Conservation (phyloP, 2,888 invertebrate genomes). For the Rotaria magnacalcarata region DNA sequence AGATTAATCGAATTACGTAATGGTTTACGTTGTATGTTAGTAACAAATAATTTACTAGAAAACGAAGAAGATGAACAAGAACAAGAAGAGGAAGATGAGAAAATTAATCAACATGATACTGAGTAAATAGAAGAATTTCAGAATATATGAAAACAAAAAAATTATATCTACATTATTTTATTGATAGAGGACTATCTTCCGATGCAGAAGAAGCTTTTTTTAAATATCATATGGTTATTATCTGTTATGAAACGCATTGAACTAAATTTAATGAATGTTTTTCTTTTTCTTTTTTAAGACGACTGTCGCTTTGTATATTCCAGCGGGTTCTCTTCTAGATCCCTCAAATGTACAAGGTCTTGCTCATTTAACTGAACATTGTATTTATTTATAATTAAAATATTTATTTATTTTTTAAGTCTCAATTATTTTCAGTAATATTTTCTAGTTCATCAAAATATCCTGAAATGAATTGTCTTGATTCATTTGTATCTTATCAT, state of each 20-base stretch:
- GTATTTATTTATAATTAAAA: background rate
- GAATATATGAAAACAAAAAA: background rate
- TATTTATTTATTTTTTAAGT: background rate
- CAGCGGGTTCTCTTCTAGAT: slow-evolving; percentile 22
- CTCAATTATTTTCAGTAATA: background rate
- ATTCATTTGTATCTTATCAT: background rate
- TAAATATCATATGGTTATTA: background rate
- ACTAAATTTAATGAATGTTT: background rate
- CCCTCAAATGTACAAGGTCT: background rate
- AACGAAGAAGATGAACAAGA: background rate
- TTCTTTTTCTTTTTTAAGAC: background rate
- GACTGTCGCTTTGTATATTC: slow-evolving; percentile 3
- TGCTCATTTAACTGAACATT: slow-evolving; percentile 35
- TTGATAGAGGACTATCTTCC: background rate
- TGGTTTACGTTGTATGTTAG: slow-evolving; percentile 35
- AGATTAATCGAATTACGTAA: slow-evolving; percentile 36
- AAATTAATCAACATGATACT: background rate
- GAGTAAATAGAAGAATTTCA: background rate
- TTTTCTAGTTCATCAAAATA: slow-evolving; percentile 18
- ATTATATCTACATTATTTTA: background rate
- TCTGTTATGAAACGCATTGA: background rate
- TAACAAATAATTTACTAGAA: background rate
- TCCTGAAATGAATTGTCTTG: slow-evolving; percentile 10
- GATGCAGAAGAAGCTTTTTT: background rate
- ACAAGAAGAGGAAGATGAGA: background rate